phyloP scores from a whole-genome alignment of 1,140 invertebrate genomes.

The Neodiprion fabricii region DNA sequence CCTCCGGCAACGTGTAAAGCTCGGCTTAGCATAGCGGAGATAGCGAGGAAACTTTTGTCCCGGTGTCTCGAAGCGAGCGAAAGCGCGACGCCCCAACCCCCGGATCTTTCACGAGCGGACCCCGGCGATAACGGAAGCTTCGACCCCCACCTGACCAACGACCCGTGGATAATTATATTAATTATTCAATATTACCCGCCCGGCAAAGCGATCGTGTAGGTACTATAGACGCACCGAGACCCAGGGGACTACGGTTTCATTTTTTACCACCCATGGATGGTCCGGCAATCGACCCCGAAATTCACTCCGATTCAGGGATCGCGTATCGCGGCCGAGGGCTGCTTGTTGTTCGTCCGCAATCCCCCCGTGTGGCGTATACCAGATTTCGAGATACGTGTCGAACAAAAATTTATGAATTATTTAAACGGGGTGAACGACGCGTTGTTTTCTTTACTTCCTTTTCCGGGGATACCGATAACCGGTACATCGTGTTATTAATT shows the following conservation, averaged over 20 bases:
- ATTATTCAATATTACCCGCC: slow-evolving; percentile 19
- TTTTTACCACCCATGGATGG: not conserved
- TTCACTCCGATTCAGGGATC: no score
- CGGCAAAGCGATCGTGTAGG: slow-evolving; percentile 17
- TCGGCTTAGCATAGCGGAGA: slow-evolving; percentile 7
- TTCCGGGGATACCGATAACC: no score
- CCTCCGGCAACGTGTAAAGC: not conserved
- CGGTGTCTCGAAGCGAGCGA: not conserved
- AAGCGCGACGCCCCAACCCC: no score
- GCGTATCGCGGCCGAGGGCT: no score
- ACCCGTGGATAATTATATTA: slow-evolving; percentile 2
- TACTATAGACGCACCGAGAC: slow-evolving; percentile 1
- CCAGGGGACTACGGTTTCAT: not conserved
- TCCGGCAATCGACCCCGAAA: no score
- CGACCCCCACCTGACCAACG: not conserved
- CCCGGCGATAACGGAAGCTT: not conserved
- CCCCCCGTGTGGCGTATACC: no score
- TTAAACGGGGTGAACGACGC: no score
- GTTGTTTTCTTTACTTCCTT: no score
- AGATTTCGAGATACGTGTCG: no score
- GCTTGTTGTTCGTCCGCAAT: no score
- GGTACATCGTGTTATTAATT: no score
- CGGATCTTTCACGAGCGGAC: not conserved
- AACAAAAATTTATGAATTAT: no score
- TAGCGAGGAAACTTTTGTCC: slow-evolving; percentile 4